A percentile compares a stretch with the other conserved stretches of the same genome.
Conservation (phyloP, 1,140 invertebrate genomes). For the Leptonema lineaticorne region DNA sequence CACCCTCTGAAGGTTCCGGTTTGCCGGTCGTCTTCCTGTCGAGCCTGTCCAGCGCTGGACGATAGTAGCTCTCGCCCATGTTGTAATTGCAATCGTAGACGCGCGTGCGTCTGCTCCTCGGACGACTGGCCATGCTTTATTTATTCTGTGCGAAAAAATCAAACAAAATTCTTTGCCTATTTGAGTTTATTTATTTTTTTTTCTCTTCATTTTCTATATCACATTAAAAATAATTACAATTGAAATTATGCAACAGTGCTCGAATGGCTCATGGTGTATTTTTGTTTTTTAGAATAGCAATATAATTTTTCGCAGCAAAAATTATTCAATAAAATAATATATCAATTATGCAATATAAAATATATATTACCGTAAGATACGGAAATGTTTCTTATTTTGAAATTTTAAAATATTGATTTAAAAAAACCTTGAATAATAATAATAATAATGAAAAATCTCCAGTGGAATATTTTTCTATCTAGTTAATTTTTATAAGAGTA, state of each 20-base stretch:
- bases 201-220: not conserved
- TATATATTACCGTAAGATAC: no score
- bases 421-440: no score
- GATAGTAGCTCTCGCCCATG: conserved; percentile 77
- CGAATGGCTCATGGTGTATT: not conserved
- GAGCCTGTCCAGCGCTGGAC: conserved; percentile 69
- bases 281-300: not conserved
- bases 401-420: no score
- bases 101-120: conserved; percentile 67
- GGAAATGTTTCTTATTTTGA: no score
- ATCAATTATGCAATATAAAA: no score
- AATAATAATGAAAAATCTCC: no score
- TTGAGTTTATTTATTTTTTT: not conserved
- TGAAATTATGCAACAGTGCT: not conserved
- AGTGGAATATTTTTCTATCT: no score
- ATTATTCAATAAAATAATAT: no score
- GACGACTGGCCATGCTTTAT: conserved; percentile 46
- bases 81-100: conserved; percentile 80
- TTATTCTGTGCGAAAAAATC: not conserved
- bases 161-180: not conserved
- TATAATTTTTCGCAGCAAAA: not conserved
- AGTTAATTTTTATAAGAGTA: no score
- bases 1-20: conserved; percentile 49
- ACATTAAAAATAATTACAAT: not conserved
- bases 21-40: conserved; percentile 67